These are phyloP conservation scores for Fragum sueziense DNA, from an alignment of 2,888 invertebrate genomes.

Conservation along the genomic window DNA sequence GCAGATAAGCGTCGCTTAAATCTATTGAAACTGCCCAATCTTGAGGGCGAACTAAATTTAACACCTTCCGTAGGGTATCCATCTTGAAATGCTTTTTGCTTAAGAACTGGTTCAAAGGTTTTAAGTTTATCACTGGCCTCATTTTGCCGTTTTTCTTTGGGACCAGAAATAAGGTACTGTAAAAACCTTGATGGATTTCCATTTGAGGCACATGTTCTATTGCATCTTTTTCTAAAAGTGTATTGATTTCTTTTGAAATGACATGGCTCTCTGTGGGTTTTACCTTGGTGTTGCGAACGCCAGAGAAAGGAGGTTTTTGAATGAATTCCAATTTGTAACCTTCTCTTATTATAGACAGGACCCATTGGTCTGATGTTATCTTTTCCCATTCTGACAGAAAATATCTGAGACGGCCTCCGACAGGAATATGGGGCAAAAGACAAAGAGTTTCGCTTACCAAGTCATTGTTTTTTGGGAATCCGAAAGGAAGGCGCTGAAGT, in stretches of 20 bases:
- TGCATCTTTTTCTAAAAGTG: conserved; percentile 35
- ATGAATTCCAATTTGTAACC: conserved; percentile 37
- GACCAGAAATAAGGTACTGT: conserved; percentile 49
- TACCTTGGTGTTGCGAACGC: conserved; percentile 23
- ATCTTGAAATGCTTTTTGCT: conserved; percentile 56
- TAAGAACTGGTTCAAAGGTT: conserved; percentile 55
- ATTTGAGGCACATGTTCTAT: conserved; percentile 29
- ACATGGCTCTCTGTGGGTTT: background rate
- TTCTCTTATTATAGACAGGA: conserved; percentile 9
- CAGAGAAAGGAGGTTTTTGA: conserved; percentile 13
- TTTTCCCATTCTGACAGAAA: conserved; percentile 16
- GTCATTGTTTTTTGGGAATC: conserved; percentile 27
- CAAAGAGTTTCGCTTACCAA: background rate
- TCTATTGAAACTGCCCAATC: conserved; percentile 51
- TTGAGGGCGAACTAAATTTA: conserved; percentile 42
- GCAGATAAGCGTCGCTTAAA: conserved; percentile 47
- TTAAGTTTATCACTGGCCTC: conserved; percentile 47
- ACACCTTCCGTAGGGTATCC: conserved; percentile 41
- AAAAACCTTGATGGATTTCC: conserved; percentile 31
- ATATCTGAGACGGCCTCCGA: conserved; percentile 26
- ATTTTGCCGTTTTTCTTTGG: conserved; percentile 38
- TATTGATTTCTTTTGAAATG: conserved; percentile 25
- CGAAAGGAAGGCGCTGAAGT: too few species aligned
- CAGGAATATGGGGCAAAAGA: conserved; percentile 30
- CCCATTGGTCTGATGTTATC: conserved; percentile 19